A percentile compares a stretch with the other conserved stretches of the same genome.
These are phyloP conservation scores for Sebastes paucispinis DNA, from an alignment of 2,797 vertebrate genomes.

Conservation along the genomic window DNA sequence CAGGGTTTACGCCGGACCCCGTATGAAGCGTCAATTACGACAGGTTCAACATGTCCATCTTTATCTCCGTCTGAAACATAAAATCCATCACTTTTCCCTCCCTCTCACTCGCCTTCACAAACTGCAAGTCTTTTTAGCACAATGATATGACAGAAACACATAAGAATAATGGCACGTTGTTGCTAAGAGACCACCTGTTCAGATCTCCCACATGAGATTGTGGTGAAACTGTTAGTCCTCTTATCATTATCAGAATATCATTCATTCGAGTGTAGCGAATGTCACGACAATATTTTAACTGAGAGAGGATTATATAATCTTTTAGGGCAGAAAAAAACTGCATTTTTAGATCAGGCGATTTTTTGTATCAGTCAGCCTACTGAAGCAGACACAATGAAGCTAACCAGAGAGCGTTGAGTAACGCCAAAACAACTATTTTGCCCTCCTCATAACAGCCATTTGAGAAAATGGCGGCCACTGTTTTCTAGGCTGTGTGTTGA, in stretches of 20 bases:
- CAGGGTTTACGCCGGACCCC: neutral
- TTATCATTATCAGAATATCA: slow-evolving; percentile 60
- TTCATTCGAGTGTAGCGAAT: slow-evolving; percentile 56
- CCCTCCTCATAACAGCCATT: slow-evolving; percentile 41
- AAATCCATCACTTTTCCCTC: slow-evolving; percentile 28
- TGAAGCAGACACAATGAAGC: neutral
- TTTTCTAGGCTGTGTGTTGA: slow-evolving; percentile 62
- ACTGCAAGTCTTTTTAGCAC: slow-evolving; percentile 60
- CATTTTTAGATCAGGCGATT: slow-evolving; percentile 2
- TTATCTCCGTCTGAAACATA: slow-evolving; percentile 16
- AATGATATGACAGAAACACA: slow-evolving; percentile 78
- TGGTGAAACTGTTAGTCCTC: slow-evolving; percentile 59
- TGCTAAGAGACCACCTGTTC: slow-evolving; percentile 87
- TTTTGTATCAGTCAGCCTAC: neutral
- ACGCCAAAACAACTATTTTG: slow-evolving; percentile 38
- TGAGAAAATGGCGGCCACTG: slow-evolving; percentile 40
- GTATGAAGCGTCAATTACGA: slow-evolving; percentile 14
- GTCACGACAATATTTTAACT: slow-evolving; percentile 42
- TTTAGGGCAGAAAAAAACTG: slow-evolving; percentile 4
- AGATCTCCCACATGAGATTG: slow-evolving; percentile 73
- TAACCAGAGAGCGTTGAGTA: slow-evolving; percentile 7
- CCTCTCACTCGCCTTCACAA: slow-evolving; percentile 35
- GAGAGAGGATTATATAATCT: slow-evolving; percentile 52
- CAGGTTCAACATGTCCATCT: neutral
- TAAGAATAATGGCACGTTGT: slow-evolving; percentile 80